These are phyloP conservation scores for Semicossyphus pulcher DNA, from an alignment of 2,113 vertebrate species.

Conservation along the genomic window DNA sequence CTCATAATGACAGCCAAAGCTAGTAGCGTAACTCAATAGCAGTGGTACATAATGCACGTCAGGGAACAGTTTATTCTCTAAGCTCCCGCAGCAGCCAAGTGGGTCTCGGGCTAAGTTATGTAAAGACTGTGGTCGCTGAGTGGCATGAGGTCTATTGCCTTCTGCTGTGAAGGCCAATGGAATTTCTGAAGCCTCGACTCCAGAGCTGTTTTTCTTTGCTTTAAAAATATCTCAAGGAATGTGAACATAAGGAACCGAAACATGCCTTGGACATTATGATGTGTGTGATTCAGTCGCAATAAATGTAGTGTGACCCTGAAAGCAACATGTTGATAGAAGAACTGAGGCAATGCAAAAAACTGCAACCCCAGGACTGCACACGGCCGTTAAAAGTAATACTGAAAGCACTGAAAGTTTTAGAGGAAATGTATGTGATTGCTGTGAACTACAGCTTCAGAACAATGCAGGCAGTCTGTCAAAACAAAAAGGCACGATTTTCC, in stretches of 20 bases:
- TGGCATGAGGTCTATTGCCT: slow-evolving; percentile 47
- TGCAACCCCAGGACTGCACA: background rate
- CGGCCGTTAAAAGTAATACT: background rate
- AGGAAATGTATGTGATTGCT: background rate
- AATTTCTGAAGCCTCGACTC: slow-evolving; percentile 58
- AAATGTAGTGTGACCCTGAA: slow-evolving; percentile 29
- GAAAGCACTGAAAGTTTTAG: background rate
- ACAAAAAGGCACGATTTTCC: background rate
- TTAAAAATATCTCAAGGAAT: slow-evolving; percentile 67
- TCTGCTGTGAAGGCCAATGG: slow-evolving; percentile 52
- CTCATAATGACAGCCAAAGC: slow-evolving; percentile 33
- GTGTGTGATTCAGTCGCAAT: slow-evolving; percentile 19
- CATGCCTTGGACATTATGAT: slow-evolving; percentile 33
- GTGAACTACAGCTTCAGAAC: background rate
- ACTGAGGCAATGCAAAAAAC: background rate
- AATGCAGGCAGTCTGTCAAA: background rate
- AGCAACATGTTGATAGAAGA: background rate
- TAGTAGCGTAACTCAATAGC: slow-evolving; percentile 53
- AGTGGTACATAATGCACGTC: slow-evolving; percentile 48
- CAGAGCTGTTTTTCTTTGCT: slow-evolving; percentile 53
- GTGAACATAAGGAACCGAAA: slow-evolving; percentile 51
- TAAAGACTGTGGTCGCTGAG: slow-evolving; percentile 64
- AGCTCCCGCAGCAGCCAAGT: slow-evolving; percentile 40
- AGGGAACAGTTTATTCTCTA: slow-evolving; percentile 52
- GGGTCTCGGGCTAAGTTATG: slow-evolving; percentile 64